Evolutionary conservation across 2,888 invertebrate genomes (phyloP).

Genomic region (Thelaira solivaga): DNA sequence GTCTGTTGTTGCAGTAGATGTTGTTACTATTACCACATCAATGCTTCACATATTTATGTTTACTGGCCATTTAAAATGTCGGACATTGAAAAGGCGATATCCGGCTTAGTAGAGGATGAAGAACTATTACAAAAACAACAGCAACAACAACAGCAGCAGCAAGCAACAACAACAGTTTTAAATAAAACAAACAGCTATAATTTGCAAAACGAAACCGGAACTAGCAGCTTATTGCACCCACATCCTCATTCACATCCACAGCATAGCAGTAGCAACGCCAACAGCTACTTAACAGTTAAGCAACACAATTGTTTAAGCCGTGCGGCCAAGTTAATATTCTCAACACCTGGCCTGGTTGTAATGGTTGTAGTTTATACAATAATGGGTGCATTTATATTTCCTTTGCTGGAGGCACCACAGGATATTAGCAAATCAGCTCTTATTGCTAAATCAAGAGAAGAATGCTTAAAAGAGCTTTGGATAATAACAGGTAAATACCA

Average conservation of each 20-base stretch:
- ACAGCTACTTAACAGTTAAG: constrained; percentile 28
- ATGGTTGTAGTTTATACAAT: constrained; percentile 86
- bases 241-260: constrained; percentile 21
- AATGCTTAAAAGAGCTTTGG: constrained; percentile 86
- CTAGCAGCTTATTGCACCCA: constrained; percentile 48
- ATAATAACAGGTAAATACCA: constrained; percentile 84
- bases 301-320: constrained; percentile 68
- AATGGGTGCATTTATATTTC: constrained; percentile 86
- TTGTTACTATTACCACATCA: constrained; percentile 63
- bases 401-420: constrained; percentile 85
- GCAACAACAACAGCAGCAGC: constrained; percentile 52
- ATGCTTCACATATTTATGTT: constrained; percentile 66
- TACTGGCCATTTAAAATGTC: constrained; percentile 74
- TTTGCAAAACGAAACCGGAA: constrained; percentile 61
- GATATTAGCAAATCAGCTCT: constrained; percentile 80
- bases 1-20: constrained; percentile 59
- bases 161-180: constrained; percentile 36
- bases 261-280: constrained; percentile 14
- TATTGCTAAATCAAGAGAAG: constrained; percentile 82
- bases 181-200: constrained; percentile 61
- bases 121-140: constrained; percentile 63
- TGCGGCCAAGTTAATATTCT: constrained; percentile 73
- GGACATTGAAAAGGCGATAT: constrained; percentile 77
- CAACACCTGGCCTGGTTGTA: constrained; percentile 82
- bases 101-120: constrained; percentile 70